Conservation (phyloP, 2,113 vertebrate species). For the Rhinogobius similis region DNA sequence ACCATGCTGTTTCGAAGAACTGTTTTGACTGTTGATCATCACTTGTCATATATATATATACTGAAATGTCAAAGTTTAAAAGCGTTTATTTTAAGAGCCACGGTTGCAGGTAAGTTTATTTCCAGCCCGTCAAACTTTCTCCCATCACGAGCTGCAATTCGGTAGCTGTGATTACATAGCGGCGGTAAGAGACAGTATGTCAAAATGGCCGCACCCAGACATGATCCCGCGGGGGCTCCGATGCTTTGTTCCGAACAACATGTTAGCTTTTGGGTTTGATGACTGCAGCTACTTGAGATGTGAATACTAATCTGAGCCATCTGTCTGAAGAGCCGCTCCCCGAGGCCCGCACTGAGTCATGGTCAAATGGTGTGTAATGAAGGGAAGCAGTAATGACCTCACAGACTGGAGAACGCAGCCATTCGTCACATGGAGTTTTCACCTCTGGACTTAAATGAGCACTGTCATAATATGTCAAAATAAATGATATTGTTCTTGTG, state of each 20-base stretch:
- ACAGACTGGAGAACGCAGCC: conserved; percentile 9
- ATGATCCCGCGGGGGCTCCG: conserved; percentile 37
- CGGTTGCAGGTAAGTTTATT: conserved; percentile 54
- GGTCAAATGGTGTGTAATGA: conserved; percentile 37
- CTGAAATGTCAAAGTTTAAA: conserved; percentile 21
- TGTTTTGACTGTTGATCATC: conserved; percentile 44
- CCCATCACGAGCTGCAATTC: conserved; percentile 28
- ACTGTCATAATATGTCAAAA: background rate
- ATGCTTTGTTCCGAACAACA: conserved; percentile 54
- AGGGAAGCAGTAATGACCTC: conserved; percentile 35
- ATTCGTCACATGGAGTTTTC: background rate
- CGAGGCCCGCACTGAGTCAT: conserved; percentile 36
- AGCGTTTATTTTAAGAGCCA: conserved; percentile 10
- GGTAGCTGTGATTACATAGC: conserved; percentile 26
- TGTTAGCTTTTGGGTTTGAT: conserved; percentile 50
- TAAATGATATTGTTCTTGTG: background rate
- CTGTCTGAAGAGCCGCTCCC: conserved; percentile 39
- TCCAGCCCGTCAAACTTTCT: background rate
- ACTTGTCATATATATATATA: conserved; percentile 28
- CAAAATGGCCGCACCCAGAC: conserved; percentile 26
- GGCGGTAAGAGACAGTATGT: conserved; percentile 21
- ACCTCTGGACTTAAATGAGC: background rate
- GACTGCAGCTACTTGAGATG: conserved; percentile 54
- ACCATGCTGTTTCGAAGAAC: conserved; percentile 50
- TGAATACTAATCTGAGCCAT: conserved; percentile 63